Base-by-base conservation (phyloP, 2,888 invertebrate genomes). In the Cremastinae sp. region DNA sequence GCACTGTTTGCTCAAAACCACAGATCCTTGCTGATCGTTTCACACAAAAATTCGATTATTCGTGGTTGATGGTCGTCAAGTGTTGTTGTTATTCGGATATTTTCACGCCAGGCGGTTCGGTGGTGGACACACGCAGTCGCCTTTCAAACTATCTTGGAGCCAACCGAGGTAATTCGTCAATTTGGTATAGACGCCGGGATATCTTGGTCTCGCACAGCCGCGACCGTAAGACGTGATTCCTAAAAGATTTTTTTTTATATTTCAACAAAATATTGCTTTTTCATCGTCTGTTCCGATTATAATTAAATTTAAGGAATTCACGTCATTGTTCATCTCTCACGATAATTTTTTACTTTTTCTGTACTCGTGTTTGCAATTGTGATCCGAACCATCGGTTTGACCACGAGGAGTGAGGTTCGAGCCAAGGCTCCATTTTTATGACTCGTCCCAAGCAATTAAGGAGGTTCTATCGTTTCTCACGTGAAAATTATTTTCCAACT, bases 211-310 rank as follows among this genome's bases (percentile, higher is more conserved):
- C 0, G 94, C 95, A 84, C 95, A 95, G 0, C 95, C 95, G 58
- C 95, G 91, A 0, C 95, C 95, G 94, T 94, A 95, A 0, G 95
- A 95, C 0, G 95, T 94, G 7, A 95, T 91, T n/a, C 94, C 94
- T 94, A 85, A 5, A 84, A 84, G 78, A 49, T 10, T 38, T 14
- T 61, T 51, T 38, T 1, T 53, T 54, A 28, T 71, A 36, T 20
- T 73, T 16, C 20, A 70, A 54, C 51, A 68, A 64, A 14, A 16
- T 36, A 14, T 14, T 36, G n/a, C n/a, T n/a, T n/a, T n/a, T n/a
- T n/a, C n/a, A n/a, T n/a, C n/a, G n/a, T n/a, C n/a, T n/a, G n/a
- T n/a, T n/a, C n/a, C n/a, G n/a, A n/a, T n/a, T n/a, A n/a, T n/a
- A n/a, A n/a, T n/a, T n/a, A n/a, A n/a, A n/a, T n/a, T n/a, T n/a